Evolutionary conservation across 2,113 vertebrate genomes (phyloP), one percentile per base, ranked within the genome.

Genomic region (Labrus mixtus): DNA sequence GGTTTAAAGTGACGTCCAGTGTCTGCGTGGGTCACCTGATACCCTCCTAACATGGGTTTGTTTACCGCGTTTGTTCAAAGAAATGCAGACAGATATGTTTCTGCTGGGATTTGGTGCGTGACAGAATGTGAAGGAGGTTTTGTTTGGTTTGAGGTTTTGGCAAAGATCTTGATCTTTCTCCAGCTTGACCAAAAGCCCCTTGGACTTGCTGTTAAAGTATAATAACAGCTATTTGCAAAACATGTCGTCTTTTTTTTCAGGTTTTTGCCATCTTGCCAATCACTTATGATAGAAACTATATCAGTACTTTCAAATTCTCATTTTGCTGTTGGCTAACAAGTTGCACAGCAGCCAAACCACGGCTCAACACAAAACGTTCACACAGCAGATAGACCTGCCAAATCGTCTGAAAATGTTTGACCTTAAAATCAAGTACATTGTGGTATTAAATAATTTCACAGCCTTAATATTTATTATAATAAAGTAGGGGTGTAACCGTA

Each of bases 111-210:
- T 37, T 62, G 19, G 43, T 33, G 37, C 72, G 36, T 77, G 71
- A 51, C 79, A 73, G 76, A 88, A 81, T 75, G 74, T 4, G 61
- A 25, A 65, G 39, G 51, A 55, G 56, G 72, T 25, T 68, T 1
- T 59, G 59, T 77, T 64, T 68, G 58, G 70, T 80, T 80, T 82
- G 70, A 71, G 83, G 69, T 75, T 78, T 79, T 72, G 78, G 83
- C 65, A 20, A 73, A 48, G 37, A 63, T 17, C 7, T 71, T 12
- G 1, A 50, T 73, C 33, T 19, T 66, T 46, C 66, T 33, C 56
- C 61, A 65, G 46, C 10, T 55, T 36, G 45, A 70, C 68, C 64
- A 46, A 48, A 71, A 84, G n/a, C 50, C 43, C 33, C 1, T 4
- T 55, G 51, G 37, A 73, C 9, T 57, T 37, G 17, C 20, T 55